Evolutionary conservation across 2,113 vertebrate species (phyloP).

Genomic region (Silurus glanis): DNA sequence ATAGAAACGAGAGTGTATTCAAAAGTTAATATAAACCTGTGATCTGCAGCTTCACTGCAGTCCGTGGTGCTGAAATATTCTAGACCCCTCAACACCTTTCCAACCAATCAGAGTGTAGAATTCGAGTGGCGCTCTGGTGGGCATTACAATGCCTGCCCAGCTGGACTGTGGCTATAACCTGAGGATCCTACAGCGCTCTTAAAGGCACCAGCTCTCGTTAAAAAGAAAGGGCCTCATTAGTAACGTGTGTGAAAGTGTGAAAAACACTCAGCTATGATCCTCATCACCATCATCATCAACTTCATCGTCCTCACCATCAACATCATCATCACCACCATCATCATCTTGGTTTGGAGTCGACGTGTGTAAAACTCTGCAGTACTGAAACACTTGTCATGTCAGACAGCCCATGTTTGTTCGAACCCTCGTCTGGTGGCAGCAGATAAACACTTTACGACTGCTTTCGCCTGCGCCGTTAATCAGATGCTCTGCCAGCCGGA

Average conservation of each 20-base stretch:
- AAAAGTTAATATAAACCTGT: background rate
- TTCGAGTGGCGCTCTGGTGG: background rate
- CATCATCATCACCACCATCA: background rate
- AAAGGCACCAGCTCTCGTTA: background rate
- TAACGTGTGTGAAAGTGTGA: constrained; percentile 1
- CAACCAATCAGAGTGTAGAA: background rate
- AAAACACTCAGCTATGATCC: background rate
- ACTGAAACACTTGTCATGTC: constrained; percentile 59
- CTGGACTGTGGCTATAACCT: background rate
- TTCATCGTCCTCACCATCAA: background rate
- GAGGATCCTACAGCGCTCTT: constrained; percentile 8
- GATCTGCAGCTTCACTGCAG: background rate
- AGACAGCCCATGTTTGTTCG: constrained; percentile 68
- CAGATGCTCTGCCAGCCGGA: constrained; percentile 71
- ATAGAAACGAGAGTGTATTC: background rate
- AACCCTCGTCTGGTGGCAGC: constrained; percentile 73
- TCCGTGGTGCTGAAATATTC: background rate
- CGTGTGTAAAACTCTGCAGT: constrained; percentile 26
- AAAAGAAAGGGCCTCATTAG: background rate
- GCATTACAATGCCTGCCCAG: background rate
- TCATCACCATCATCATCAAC: background rate
- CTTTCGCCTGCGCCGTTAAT: constrained; percentile 71
- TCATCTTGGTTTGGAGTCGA: background rate
- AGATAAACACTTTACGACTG: constrained; percentile 76
- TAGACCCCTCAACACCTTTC: background rate